Conservation (phyloP, 2,888 invertebrate species). For the Adineta ricciae region DNA sequence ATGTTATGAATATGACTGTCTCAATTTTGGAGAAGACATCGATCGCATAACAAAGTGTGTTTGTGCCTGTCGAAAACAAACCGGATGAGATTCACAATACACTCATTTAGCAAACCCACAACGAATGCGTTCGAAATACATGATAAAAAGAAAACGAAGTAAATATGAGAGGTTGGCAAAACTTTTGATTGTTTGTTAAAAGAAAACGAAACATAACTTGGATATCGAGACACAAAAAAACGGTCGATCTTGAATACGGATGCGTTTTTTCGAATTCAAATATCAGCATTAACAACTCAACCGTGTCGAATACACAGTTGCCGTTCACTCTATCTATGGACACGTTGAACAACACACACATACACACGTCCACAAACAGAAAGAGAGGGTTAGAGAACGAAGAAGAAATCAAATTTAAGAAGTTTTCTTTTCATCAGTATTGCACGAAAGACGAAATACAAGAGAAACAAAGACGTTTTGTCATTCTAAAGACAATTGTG, state of each 20-base stretch:
- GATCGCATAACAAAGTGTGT: not conserved
- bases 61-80: not conserved
- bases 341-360: not conserved
- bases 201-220: not conserved
- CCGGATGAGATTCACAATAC: conserved; percentile 4
- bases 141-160: not conserved
- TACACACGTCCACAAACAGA: not conserved
- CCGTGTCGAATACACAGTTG: not conserved
- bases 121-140: not conserved
- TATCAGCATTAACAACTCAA: not conserved
- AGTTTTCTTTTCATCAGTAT: not conserved
- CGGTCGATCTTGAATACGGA: not conserved
- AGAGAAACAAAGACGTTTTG: not conserved
- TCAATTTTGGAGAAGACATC: not conserved
- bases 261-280: too few species aligned
- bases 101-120: not conserved
- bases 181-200: not conserved
- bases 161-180: not conserved
- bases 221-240: not conserved
- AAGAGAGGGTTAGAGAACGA: not conserved
- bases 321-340: not conserved
- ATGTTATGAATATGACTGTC: not conserved
- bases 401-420: not conserved
- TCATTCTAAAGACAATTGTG: not conserved
- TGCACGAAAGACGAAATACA: conserved; percentile 5